Evolutionary conservation across 2,888 invertebrate species (phyloP).

Genomic region (Aspidiotus rigidus): DNA sequence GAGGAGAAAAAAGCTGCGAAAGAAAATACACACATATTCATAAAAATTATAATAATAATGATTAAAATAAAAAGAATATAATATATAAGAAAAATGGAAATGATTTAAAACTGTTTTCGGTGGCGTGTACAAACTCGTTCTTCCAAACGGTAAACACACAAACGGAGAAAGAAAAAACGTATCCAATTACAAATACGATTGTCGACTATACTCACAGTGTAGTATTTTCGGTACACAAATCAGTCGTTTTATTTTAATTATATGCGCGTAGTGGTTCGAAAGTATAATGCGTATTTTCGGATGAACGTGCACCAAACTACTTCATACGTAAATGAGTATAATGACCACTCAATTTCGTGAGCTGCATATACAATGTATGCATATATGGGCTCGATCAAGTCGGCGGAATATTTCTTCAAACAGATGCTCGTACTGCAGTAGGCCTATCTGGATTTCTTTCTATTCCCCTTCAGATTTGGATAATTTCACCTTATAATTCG

Average conservation of each 20-base stretch:
- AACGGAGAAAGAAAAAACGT: conserved; percentile 6
- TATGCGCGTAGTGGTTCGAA: background rate
- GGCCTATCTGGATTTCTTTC: too few relatives aligned
- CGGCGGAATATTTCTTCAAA: too few relatives aligned
- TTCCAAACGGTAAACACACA: conserved; percentile 19
- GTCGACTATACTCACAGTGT: conserved; percentile 25
- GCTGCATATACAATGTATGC: too few relatives aligned
- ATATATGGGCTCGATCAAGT: too few relatives aligned
- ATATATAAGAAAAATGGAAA: conserved; percentile 14
- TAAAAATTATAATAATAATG: background rate
- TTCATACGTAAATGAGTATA: too few relatives aligned
- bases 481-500: too few relatives aligned
- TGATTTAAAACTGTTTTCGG: conserved; percentile 23
- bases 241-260: conserved; percentile 22
- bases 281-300: too few relatives aligned
- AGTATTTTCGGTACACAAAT: conserved; percentile 13
- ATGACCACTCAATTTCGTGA: too few relatives aligned
- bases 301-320: background rate
- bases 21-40: background rate
- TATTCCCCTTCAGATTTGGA: too few relatives aligned
- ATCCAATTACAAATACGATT: conserved; percentile 29
- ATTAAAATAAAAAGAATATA: conserved; percentile 1
- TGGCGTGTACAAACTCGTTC: conserved; percentile 20
- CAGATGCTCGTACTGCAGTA: too few relatives aligned
- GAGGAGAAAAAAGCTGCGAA: background rate